Evolutionary conservation across 2,888 invertebrate genomes (phyloP).

Genomic region (Trachelus iudaicus): DNA sequence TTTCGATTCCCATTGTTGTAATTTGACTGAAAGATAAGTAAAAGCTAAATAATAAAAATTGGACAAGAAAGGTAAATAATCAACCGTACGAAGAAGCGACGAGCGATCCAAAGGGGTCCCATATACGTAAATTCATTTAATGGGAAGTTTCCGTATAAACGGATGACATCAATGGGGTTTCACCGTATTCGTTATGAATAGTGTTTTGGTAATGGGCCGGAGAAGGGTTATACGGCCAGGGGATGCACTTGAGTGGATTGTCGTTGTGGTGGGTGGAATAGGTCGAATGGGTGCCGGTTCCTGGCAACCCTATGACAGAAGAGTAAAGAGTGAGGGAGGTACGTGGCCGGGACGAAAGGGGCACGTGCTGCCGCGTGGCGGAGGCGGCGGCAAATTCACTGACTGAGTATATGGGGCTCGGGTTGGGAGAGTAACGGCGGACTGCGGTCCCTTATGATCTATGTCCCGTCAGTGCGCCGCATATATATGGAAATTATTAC

Average conservation of each 20-base stretch:
- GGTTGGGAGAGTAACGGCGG: background rate
- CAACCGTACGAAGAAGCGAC: background rate
- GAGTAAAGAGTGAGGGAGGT: background rate
- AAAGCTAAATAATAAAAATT: background rate
- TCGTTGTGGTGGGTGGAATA: slow-evolving; percentile 56
- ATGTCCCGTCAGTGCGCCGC: slow-evolving; percentile 45
- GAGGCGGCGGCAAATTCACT: slow-evolving; percentile 4
- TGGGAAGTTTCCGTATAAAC: background rate
- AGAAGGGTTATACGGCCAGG: slow-evolving; percentile 51
- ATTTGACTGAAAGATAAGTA: background rate
- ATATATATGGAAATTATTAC: slow-evolving; percentile 47
- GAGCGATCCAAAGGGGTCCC: background rate
- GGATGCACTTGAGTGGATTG: slow-evolving; percentile 58
- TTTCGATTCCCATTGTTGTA: background rate
- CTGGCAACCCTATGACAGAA: background rate
- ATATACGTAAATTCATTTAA: background rate
- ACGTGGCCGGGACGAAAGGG: background rate
- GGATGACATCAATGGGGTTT: background rate
- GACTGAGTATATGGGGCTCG: background rate
- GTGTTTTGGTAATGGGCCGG: slow-evolving; percentile 49
- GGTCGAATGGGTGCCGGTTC: slow-evolving; percentile 17
- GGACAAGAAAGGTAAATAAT: background rate
- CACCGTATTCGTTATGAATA: slow-evolving; percentile 43
- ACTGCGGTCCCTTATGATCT: slow-evolving; percentile 47
- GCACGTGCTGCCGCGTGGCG: slow-evolving; percentile 28